These are phyloP conservation scores for Salvelinus alpinus DNA, from an alignment of 2,113 vertebrate genomes.

Conservation along the genomic window DNA sequence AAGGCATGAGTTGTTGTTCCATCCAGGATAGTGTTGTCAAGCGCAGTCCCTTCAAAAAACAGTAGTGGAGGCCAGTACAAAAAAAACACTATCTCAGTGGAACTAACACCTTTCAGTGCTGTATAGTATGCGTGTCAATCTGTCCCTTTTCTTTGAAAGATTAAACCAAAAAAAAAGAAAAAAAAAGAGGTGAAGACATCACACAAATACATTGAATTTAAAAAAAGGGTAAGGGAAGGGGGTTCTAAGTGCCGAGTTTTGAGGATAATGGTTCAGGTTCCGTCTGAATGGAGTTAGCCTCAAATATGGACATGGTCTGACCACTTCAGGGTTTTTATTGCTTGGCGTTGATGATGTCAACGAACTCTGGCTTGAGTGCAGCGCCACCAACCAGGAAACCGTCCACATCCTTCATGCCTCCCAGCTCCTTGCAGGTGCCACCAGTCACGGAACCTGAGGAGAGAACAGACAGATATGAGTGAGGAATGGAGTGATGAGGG, in stretches of 20 bases:
- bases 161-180: slow-evolving; percentile 26
- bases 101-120: slow-evolving; percentile 56
- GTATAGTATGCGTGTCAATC: slow-evolving; percentile 59
- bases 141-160: slow-evolving; percentile 44
- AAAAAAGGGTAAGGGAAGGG: slow-evolving; percentile 23
- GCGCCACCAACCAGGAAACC: slow-evolving; percentile 97
- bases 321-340: slow-evolving; percentile 63
- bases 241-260: slow-evolving; percentile 47
- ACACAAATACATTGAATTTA: slow-evolving; percentile 58
- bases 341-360: slow-evolving; percentile 96
- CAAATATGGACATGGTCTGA: slow-evolving; percentile 26
- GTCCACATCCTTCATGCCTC: slow-evolving; percentile 88
- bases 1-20: slow-evolving; percentile 46
- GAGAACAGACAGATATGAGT: background rate
- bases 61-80: slow-evolving; percentile 45
- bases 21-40: slow-evolving; percentile 32
- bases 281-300: slow-evolving; percentile 37
- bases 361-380: slow-evolving; percentile 92
- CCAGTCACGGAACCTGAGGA: slow-evolving; percentile 90
- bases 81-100: slow-evolving; percentile 49
- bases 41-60: slow-evolving; percentile 43
- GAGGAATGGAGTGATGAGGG: too few species aligned
- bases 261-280: slow-evolving; percentile 34
- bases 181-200: slow-evolving; percentile 49
- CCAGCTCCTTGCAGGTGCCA: slow-evolving; percentile 90